Percentiles rank a stretch among this genome's conserved stretches.
Conservation (phyloP, 2,113 vertebrate genomes). For the Dascyllus trimaculatus region DNA sequence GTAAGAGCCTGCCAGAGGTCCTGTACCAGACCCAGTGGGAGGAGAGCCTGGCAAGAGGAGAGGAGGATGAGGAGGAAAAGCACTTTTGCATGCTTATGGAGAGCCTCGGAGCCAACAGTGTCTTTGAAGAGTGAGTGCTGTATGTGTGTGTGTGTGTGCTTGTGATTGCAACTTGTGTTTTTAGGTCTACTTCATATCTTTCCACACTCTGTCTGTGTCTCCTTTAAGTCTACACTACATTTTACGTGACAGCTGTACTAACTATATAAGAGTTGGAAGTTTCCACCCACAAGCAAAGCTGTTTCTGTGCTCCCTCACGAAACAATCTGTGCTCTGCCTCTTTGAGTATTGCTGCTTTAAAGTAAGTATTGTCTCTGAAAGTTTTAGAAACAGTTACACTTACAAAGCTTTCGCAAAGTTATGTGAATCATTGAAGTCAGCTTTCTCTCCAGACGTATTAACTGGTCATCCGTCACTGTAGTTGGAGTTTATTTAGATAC, state of each 20-base stretch:
- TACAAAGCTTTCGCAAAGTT: not conserved
- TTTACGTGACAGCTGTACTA: conserved; percentile 46
- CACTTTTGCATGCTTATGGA: conserved; percentile 92
- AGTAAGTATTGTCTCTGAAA: not conserved
- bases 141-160: not conserved
- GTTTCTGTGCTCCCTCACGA: not conserved
- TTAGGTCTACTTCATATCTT: conserved; percentile 3
- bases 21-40: conserved; percentile 79
- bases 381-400: not conserved
- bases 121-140: conserved; percentile 91
- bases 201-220: conserved; percentile 15
- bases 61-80: conserved; percentile 86
- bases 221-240: not conserved
- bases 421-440: not conserved
- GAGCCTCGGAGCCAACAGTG: conserved; percentile 87
- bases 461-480: not conserved
- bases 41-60: conserved; percentile 60
- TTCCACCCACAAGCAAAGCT: conserved; percentile 23
- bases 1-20: conserved; percentile 73
- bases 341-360: not conserved
- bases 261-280: conserved; percentile 35
- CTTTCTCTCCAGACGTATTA: rapidly evolving
- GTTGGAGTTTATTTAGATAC: not conserved
- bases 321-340: not conserved
- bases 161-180: not conserved